phyloP scores from a whole-genome alignment of 1,140 invertebrate species.

The Bombus superbus region DNA sequence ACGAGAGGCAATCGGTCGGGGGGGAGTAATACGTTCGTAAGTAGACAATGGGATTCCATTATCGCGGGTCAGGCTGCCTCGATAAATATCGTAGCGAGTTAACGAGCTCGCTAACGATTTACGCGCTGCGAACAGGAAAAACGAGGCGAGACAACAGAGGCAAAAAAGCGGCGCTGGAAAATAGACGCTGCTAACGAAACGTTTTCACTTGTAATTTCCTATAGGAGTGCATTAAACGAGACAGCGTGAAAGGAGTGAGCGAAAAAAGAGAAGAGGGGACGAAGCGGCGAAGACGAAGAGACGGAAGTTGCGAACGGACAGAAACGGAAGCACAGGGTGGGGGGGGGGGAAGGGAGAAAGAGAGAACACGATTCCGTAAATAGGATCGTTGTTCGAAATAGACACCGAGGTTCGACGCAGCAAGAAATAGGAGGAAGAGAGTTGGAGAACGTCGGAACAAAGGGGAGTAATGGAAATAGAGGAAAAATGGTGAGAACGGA shows the following conservation, averaged over 20 bases:
- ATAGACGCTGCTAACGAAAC: conserved; percentile 14
- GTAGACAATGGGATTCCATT: conserved; percentile 45
- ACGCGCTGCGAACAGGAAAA: conserved; percentile 48
- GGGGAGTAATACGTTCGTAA: conserved; percentile 2
- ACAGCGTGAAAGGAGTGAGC: background rate
- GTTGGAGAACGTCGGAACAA: background rate
- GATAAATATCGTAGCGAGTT: conserved; percentile 46
- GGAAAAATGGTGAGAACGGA: background rate
- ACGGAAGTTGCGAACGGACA: background rate
- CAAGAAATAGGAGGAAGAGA: background rate
- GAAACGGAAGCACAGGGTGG: background rate
- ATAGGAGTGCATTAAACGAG: conserved; percentile 33
- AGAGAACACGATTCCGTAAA: conserved; percentile 6
- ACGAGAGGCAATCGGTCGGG: conserved; percentile 11
- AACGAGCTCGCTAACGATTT: conserved; percentile 52
- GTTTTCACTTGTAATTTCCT: conserved; percentile 49
- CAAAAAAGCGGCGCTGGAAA: background rate
- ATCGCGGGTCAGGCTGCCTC: background rate
- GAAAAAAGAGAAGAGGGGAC: background rate
- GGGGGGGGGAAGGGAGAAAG: background rate
- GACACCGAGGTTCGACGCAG: background rate
- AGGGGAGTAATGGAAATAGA: background rate
- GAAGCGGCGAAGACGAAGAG: background rate
- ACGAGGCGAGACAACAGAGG: background rate
- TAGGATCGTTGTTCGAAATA: conserved; percentile 37